Percentiles rank a stretch among this genome's conserved stretches.
Evolutionary conservation across 2,113 vertebrate genomes (phyloP).

Genomic region (Prunella himalayana): DNA sequence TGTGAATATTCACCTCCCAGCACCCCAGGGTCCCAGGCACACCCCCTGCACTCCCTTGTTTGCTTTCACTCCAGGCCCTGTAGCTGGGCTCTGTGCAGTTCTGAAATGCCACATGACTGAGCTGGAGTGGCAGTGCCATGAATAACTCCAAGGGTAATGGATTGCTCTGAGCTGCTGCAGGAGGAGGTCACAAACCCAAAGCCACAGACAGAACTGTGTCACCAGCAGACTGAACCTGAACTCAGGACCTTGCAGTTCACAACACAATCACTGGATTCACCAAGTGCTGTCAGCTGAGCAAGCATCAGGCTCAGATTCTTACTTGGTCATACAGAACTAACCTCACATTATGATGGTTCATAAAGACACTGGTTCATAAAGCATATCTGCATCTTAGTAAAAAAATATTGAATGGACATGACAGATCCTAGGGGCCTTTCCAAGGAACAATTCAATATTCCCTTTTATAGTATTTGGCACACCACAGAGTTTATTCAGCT

Average conservation of each 20-base stretch:
- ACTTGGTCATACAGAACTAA: not conserved
- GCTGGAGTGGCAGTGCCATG: not conserved
- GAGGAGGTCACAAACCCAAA: not conserved
- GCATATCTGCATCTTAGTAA: not conserved
- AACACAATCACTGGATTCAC: not conserved
- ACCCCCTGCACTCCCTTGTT: not conserved
- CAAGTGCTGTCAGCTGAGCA: not conserved
- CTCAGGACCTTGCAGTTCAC: not conserved
- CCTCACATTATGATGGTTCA: not conserved
- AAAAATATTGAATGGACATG: not conserved
- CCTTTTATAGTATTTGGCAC: constrained; percentile 57
- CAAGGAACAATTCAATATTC: constrained; percentile 52
- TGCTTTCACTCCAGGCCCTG: not conserved
- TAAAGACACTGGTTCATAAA: not conserved
- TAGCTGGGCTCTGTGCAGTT: not conserved
- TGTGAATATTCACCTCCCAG: not conserved
- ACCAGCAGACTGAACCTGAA: not conserved
- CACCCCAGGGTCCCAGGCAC: not conserved
- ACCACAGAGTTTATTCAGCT: constrained; percentile 61
- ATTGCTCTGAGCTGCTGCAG: not conserved
- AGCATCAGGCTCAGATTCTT: not conserved
- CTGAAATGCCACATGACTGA: not conserved
- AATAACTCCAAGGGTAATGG: not conserved
- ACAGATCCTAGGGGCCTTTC: constrained; percentile 48
- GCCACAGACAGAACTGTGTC: not conserved